Conservation (phyloP, 2,888 invertebrate genomes). For the Aspidapion aeneum region DNA sequence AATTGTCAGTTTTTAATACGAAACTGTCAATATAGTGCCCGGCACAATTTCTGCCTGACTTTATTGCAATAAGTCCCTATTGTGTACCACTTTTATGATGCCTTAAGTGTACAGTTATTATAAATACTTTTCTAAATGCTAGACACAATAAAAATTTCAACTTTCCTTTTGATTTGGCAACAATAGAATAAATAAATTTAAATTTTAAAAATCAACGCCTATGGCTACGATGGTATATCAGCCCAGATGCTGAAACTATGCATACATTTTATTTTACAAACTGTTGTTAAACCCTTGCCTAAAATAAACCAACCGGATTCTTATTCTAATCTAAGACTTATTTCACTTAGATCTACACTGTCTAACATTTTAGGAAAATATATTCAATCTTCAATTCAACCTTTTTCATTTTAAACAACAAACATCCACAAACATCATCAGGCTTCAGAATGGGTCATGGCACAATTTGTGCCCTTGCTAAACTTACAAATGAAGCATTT, state of each 20-base stretch:
- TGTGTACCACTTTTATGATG: too few relatives aligned
- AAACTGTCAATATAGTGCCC: too few relatives aligned
- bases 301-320: too few relatives aligned
- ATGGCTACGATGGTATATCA: neutral
- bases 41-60: too few relatives aligned
- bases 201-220: too few relatives aligned
- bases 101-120: slow-evolving; percentile 16
- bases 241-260: neutral
- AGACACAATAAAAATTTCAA: neutral
- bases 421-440: neutral
- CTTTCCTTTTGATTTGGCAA: neutral
- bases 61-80: too few relatives aligned
- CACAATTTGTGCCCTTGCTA: neutral
- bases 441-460: neutral
- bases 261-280: neutral
- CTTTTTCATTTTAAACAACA: neutral
- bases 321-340: neutral
- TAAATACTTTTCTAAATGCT: slow-evolving; percentile 1
- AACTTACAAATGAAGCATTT: neutral
- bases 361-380: neutral
- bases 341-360: neutral
- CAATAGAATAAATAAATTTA: too few relatives aligned
- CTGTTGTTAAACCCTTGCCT: neutral
- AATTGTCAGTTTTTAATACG: too few relatives aligned
- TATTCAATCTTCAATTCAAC: neutral